Evolutionary conservation across 1,140 invertebrate genomes (phyloP).

Genomic region (Cyclargus thomasi): DNA sequence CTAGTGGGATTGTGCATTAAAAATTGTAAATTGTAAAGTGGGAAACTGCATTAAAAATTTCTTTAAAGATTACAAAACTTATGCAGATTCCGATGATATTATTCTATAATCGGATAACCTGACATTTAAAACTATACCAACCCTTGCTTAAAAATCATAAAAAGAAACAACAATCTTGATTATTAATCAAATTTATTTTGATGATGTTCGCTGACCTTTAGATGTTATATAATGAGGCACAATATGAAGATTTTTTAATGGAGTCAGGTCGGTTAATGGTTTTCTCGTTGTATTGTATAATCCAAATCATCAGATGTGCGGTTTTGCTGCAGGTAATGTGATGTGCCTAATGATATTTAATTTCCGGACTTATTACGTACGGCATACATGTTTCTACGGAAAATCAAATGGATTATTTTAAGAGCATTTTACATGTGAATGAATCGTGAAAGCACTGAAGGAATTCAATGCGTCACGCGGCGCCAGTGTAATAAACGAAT

Average conservation of each 20-base stretch:
- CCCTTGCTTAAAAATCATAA: neutral
- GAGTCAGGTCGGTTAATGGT: slow-evolving; percentile 4
- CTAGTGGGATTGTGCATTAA: too few species aligned
- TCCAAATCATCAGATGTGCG: neutral
- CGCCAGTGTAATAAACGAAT: too few species aligned
- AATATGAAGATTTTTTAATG: neutral
- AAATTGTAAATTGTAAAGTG: too few species aligned
- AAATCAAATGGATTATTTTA: too few species aligned
- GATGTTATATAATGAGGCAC: slow-evolving; percentile 2
- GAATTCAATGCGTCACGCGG: too few species aligned
- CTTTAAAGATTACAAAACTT: neutral
- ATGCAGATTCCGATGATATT: neutral
- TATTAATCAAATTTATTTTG: neutral
- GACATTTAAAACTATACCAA: neutral
- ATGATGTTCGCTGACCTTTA: neutral
- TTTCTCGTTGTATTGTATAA: slow-evolving; percentile 7
- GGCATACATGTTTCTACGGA: too few species aligned
- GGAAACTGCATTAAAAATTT: neutral
- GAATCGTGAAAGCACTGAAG: too few species aligned
- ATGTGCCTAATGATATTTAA: neutral
- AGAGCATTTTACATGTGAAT: neutral
- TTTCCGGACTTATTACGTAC: neutral
- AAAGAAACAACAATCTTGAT: neutral
- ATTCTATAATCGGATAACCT: neutral
- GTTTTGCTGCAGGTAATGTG: neutral